phyloP scores from a whole-genome alignment of 2,113 vertebrate genomes.

The Barnardius zonarius region DNA sequence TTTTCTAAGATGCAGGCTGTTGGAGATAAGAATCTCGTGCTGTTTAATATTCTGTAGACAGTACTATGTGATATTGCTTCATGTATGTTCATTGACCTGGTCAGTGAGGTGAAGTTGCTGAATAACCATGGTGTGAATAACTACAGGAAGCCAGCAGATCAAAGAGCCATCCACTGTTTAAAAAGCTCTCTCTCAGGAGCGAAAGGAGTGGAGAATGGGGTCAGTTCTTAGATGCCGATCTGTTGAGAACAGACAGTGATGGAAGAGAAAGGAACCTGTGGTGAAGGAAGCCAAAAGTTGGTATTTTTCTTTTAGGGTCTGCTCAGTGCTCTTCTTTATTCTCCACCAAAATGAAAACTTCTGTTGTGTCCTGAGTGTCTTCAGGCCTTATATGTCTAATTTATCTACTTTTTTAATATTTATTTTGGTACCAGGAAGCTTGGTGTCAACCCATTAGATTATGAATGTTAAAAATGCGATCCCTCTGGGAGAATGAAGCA shows the following conservation, averaged over 20 bases:
- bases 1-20: neutral
- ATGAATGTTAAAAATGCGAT: neutral
- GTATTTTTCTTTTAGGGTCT: neutral
- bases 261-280: neutral
- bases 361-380: neutral
- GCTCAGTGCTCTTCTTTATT: neutral
- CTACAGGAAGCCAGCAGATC: neutral
- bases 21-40: neutral
- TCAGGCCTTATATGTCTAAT: neutral
- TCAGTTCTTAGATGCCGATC: neutral
- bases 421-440: neutral
- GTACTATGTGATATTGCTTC: neutral
- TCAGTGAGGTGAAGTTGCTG: neutral
- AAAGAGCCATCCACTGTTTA: neutral
- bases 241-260: conserved; percentile 11
- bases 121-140: neutral
- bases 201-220: neutral
- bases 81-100: neutral
- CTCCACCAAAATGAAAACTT: neutral
- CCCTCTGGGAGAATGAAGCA: neutral
- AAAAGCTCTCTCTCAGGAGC: conserved; percentile 11
- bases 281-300: neutral
- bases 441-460: neutral
- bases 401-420: neutral
- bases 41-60: neutral